Evolutionary conservation across 1,140 invertebrate genomes (phyloP).

Genomic region (Leucophenga varia): DNA sequence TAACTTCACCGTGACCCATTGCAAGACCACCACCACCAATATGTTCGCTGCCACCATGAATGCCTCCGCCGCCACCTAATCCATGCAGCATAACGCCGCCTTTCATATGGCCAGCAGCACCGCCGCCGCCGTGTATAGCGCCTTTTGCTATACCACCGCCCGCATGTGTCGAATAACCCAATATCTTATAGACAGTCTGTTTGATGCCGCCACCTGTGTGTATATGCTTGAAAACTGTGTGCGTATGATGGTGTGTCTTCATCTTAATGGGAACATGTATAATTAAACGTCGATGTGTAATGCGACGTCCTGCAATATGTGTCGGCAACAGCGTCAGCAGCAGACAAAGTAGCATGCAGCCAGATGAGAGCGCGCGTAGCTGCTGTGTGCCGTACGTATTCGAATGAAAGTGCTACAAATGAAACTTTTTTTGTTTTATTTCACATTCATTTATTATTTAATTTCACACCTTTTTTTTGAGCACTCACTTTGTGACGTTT

Average conservation of each 20-base stretch:
- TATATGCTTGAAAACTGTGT: slow-evolving; percentile 44
- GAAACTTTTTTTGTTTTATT: too few relatives aligned
- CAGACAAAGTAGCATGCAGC: too few relatives aligned
- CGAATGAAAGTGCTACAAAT: too few relatives aligned
- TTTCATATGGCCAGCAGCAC: slow-evolving; percentile 3
- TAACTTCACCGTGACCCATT: slow-evolving; percentile 40
- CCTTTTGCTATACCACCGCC: neutral
- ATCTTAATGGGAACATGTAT: slow-evolving; percentile 50
- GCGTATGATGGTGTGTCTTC: slow-evolving; percentile 49
- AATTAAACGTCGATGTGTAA: slow-evolving; percentile 36
- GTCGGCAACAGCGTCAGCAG: slow-evolving; percentile 25
- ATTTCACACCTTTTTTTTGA: too few relatives aligned
- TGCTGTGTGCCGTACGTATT: too few relatives aligned
- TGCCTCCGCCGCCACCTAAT: slow-evolving; percentile 3
- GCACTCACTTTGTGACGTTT: too few relatives aligned
- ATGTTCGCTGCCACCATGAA: neutral
- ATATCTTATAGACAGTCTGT: slow-evolving; percentile 42
- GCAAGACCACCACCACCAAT: slow-evolving; percentile 2
- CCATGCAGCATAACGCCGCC: slow-evolving; percentile 18
- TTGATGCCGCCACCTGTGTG: slow-evolving; percentile 34
- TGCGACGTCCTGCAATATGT: slow-evolving; percentile 23
- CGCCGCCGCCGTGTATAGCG: neutral
- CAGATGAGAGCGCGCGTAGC: too few relatives aligned
- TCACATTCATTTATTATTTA: too few relatives aligned
- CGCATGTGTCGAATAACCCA: slow-evolving; percentile 21